A percentile compares a stretch with the other conserved stretches of the same genome.
Conservation (phyloP, 2,113 vertebrate species). For the human region DNA sequence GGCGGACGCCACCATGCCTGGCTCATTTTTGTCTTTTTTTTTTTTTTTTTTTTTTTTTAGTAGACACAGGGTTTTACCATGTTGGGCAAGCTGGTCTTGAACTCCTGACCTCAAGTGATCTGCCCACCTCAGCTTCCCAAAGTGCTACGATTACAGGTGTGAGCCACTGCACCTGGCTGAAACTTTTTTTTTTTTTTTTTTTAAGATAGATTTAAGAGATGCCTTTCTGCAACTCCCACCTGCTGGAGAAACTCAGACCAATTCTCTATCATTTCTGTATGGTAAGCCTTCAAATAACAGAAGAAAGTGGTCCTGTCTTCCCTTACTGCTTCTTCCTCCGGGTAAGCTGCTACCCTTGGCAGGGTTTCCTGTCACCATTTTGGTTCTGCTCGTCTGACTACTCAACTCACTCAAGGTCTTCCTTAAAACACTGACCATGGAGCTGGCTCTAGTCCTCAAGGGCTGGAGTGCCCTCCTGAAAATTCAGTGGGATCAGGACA, state of each 20-base stretch:
- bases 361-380: neutral
- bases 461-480: neutral
- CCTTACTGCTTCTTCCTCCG: neutral
- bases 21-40: too few relatives aligned
- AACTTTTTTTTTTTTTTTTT: too few relatives aligned
- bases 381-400: neutral
- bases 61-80: too few relatives aligned
- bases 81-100: too few relatives aligned
- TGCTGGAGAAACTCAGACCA: neutral
- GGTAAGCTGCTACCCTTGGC: neutral
- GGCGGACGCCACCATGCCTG: too few relatives aligned
- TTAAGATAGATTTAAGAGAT: neutral
- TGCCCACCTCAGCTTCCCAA: too few relatives aligned
- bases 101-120: too few relatives aligned
- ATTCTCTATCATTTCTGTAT: rapidly evolving
- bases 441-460: too few relatives aligned
- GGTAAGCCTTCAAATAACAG: neutral
- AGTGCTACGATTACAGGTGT: too few relatives aligned
- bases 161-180: too few relatives aligned
- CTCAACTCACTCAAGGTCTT: neutral
- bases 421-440: neutral
- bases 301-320: neutral
- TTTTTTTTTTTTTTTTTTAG: too few relatives aligned
- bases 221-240: neutral
- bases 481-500: neutral